Evolutionary conservation across 2,113 vertebrate species (phyloP).

Genomic region (Peucedramus taeniatus): DNA sequence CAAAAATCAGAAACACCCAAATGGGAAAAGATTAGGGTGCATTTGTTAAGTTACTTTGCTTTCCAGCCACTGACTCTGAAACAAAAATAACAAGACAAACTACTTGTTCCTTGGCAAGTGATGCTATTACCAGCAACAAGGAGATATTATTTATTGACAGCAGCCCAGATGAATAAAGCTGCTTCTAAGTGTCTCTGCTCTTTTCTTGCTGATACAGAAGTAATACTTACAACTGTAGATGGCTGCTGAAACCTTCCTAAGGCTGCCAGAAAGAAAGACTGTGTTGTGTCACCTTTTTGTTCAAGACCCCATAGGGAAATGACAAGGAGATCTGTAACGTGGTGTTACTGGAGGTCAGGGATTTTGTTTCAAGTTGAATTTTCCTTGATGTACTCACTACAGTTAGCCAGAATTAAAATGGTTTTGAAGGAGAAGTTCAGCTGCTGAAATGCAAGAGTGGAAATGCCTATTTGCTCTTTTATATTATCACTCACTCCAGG

Average conservation of each 20-base stretch:
- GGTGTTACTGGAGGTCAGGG: not conserved
- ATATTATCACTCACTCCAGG: not conserved
- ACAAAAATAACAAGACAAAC: not conserved
- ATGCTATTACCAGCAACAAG: not conserved
- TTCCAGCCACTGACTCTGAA: not conserved
- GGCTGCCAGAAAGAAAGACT: not conserved
- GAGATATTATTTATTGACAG: not conserved
- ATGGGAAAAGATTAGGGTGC: not conserved
- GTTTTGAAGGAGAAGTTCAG: not conserved
- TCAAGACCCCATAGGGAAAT: not conserved
- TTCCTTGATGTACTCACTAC: not conserved
- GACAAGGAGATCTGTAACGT: not conserved
- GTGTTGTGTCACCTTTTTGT: not conserved
- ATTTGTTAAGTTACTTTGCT: not conserved
- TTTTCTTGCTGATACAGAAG: not conserved
- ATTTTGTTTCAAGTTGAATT: not conserved
- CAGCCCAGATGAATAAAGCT: not conserved
- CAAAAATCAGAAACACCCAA: not conserved
- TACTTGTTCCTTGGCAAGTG: not conserved
- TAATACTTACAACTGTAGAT: not conserved
- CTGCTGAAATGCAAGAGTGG: not conserved
- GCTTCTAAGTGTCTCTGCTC: not conserved
- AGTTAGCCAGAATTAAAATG: not conserved
- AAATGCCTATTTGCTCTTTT: not conserved
- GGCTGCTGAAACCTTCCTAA: not conserved